These are phyloP conservation scores for Styela clava DNA, from an alignment of 23 tunicate genomes.

Conservation along the genomic window DNA sequence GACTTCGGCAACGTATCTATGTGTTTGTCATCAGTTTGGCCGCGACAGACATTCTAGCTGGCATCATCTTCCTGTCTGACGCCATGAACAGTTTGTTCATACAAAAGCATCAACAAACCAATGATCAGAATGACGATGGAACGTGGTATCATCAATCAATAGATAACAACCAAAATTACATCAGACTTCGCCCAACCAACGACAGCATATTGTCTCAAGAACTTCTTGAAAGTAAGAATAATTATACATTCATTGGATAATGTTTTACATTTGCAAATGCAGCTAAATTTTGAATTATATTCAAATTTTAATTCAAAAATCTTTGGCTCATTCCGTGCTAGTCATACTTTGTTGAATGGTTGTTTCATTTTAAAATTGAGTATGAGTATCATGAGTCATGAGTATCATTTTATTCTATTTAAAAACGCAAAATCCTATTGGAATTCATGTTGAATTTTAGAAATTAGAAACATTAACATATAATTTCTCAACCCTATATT, in stretches of 20 bases:
- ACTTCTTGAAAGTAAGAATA: conserved; percentile 4
- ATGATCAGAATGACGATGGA: not conserved
- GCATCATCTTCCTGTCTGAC: conserved; percentile 56
- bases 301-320: too few relatives aligned
- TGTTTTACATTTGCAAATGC: not conserved
- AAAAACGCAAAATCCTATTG: too few relatives aligned
- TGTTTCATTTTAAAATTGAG: too few relatives aligned
- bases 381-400: too few relatives aligned
- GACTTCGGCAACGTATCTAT: conserved; percentile 87
- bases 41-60: conserved; percentile 49
- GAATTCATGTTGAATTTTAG: too few relatives aligned
- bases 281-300: too few relatives aligned
- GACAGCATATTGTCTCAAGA: not conserved
- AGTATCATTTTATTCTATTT: too few relatives aligned
- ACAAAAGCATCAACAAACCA: not conserved
- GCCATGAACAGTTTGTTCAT: conserved; percentile 21
- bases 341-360: too few relatives aligned
- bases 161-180: not conserved
- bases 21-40: conserved; percentile 71
- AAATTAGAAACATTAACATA: too few relatives aligned
- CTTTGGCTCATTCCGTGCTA: too few relatives aligned
- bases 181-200: not conserved
- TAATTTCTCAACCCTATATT: too few relatives aligned
- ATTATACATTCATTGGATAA: not conserved
- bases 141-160: not conserved